Base-by-base conservation (phyloP, 35 echinoderm and acorn worm species). In the Apostichopus parvimensis region DNA sequence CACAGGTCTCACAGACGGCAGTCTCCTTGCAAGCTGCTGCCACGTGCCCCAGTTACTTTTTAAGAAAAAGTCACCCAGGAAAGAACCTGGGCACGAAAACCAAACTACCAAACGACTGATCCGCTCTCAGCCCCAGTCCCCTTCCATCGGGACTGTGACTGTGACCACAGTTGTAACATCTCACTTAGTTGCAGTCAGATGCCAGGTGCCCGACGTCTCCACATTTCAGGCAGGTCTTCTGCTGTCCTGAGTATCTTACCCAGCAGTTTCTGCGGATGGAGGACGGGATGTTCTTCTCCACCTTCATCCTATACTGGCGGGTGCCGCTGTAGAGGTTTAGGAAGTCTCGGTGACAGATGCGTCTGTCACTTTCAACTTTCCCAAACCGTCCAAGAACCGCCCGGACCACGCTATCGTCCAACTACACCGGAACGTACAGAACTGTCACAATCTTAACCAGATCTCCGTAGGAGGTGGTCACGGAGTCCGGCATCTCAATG, bases 181-280 rank as follows among this genome's bases (percentile, higher is more conserved):
- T 77, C 5, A 52, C 18, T 8, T 56, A 8, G 17, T 77, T 18
- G 53, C 89, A 91, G 53, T 91, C 73, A 24, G 53, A 45, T 10
- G 54, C 77, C 15, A 54, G 17, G 60, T 91, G 77, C 11, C 90
- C 90, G 10, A 24, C 77, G 14, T 7, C 14, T 4, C 78, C 90
- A 80, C 90, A 91, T 59, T 80, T 80, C 9, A 91, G 21, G 53
- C 77, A 91, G 18, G 90, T 91, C 61, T 45, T 79, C 18, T 76
- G 76, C 56, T 91, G 90, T 9, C 90, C 90, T 10, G 8, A 80
- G 66, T 91, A 91, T 14, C 78, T 58, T 1, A 91, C 90, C 90
- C 78, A 82, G 52, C 76, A 91, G 21, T 9, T 8, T 15, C 90
- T 56, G 14, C 18, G 6, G 1, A 91, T 5, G 9, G 53, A 68